Percentiles rank a stretch among this genome's conserved stretches.
Evolutionary conservation across 2,888 invertebrate genomes (phyloP).

Genomic region (Drosophila niveifrons): DNA sequence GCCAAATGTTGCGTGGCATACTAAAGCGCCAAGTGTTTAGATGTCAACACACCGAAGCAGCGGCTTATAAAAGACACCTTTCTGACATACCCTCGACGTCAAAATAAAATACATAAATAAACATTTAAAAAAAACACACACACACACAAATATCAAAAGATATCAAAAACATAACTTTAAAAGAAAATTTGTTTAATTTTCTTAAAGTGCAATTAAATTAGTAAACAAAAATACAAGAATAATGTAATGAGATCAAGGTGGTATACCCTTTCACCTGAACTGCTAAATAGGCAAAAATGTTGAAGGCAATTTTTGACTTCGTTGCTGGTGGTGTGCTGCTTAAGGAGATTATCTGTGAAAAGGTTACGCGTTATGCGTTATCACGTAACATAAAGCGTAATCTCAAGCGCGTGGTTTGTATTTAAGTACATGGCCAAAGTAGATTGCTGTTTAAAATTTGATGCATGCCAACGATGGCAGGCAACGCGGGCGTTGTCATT

Average conservation of each 20-base stretch:
- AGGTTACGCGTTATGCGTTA: conserved; percentile 82
- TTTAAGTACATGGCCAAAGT: conserved; percentile 70
- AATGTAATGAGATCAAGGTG: not conserved
- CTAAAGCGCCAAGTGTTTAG: conserved; percentile 79
- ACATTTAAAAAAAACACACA: not conserved
- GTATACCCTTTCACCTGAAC: conserved; percentile 28
- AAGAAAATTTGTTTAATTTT: not conserved
- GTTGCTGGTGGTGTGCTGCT: conserved; percentile 50
- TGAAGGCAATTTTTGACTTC: conserved; percentile 62
- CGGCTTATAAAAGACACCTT: conserved; percentile 11
- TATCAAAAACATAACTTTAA: not conserved
- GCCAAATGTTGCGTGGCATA: conserved; percentile 79
- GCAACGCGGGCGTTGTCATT: conserved; percentile 3
- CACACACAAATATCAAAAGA: not conserved
- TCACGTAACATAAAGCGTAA: conserved; percentile 82
- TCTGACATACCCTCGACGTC: conserved; percentile 30
- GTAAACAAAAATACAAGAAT: not conserved
- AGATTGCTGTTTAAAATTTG: conserved; percentile 81
- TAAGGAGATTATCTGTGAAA: conserved; percentile 81
- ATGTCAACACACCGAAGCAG: conserved; percentile 64
- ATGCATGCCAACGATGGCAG: conserved; percentile 56
- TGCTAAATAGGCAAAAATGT: conserved; percentile 39
- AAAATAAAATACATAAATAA: not conserved
- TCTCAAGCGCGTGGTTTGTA: conserved; percentile 76
- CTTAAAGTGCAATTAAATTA: conserved; percentile 1